Evolutionary conservation across 1,140 invertebrate genomes (phyloP), one percentile per base, ranked within the genome.

Genomic region (Drosophila bifasciata): DNA sequence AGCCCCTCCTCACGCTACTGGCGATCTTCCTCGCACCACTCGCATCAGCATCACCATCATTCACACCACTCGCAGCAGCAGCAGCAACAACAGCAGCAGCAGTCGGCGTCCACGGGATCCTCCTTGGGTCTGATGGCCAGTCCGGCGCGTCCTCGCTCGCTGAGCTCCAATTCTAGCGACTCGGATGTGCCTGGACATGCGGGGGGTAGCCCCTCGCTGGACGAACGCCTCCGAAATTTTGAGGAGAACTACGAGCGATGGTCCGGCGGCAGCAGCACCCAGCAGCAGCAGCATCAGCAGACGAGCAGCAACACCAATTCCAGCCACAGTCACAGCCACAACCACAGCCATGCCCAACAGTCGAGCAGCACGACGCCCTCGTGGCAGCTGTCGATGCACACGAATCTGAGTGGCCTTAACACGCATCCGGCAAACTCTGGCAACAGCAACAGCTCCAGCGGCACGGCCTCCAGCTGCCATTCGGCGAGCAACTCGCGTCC

Each of bases 241-340:
- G 97, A 99, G 92, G 97, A 98, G 91, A 97, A 97, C 90, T 98
- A 97, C 83, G 96, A 97, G 91, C 96, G 96, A 60, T 98, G 97
- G 96, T 96, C 95, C 9, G 96, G 96, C 8, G 94, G 94, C 9
- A 94, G 94, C 23, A 92, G 93, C 56, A 66, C 51, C 8, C 56
- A 72, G 21, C 69, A 49, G 69, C 74, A 32, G 41, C 44, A 41
- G 43, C 19, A 25, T 6, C 23, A 25, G 32, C 32, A 36, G 32
- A 36, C 80, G 41, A 53, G 64, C 9, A 83, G 74, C 46, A 52
- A 36, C 32, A 36, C 32, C 32, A 36, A 36, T 36, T 74, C 75
- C 3, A 60, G 60, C 9, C 76, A 78, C 15, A 49, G 61, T 0
- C 62, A 32, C 8, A 32, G 28, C 6, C 28, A 50, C 23, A 39